These are phyloP conservation scores for Seladonia tumulorum DNA, from an alignment of 2,888 invertebrate species.

Conservation along the genomic window DNA sequence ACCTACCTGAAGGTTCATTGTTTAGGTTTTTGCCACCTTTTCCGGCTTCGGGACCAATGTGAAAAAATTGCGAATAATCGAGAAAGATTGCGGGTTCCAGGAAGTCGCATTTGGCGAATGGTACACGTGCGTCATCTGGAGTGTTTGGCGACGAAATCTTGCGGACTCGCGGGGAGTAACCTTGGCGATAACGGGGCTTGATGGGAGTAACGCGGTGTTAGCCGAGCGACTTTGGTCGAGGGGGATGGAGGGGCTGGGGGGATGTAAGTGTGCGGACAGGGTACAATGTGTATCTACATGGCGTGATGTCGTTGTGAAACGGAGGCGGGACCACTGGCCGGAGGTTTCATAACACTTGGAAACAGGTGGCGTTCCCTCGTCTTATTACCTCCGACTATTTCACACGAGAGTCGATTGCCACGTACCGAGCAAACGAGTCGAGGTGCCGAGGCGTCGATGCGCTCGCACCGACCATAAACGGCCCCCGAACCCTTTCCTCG, in stretches of 20 bases:
- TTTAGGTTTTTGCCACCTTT: no score
- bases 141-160: constrained; percentile 37
- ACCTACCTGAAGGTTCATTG: no score
- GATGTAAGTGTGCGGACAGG: constrained; percentile 29
- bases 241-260: neutral
- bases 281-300: constrained; percentile 47
- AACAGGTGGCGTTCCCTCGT: constrained; percentile 79
- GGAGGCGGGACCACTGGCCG: constrained; percentile 48
- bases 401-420: constrained; percentile 72
- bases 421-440: constrained; percentile 26
- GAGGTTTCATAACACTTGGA: constrained; percentile 81
- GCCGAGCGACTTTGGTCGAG: constrained; percentile 4
- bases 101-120: neutral
- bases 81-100: neutral
- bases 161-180: constrained; percentile 17
- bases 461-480: constrained; percentile 12
- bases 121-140: constrained; percentile 34
- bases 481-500: neutral
- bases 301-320: constrained; percentile 47
- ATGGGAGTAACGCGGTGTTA: constrained; percentile 63
- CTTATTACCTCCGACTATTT: constrained; percentile 75
- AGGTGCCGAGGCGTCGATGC: constrained; percentile 25
- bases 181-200: constrained; percentile 51
- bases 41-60: no score
- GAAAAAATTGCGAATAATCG: neutral